These are phyloP conservation scores for Mormoops blainvillei DNA, from an alignment of 2,113 vertebrate species.

Conservation along the genomic window DNA sequence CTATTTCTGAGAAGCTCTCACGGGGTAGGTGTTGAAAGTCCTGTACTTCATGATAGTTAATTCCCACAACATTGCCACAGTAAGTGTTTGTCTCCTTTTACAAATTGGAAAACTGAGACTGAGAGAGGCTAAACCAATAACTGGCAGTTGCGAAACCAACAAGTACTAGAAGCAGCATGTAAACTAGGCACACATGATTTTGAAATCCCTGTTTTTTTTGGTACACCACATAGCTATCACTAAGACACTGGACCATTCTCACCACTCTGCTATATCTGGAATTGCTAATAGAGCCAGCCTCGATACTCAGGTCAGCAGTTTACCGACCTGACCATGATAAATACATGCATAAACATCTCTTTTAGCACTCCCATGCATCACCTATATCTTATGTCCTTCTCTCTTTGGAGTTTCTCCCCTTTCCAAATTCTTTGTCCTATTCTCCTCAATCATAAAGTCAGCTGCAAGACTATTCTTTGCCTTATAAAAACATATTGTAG, in stretches of 20 bases:
- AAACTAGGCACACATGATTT: not conserved
- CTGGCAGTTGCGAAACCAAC: not conserved
- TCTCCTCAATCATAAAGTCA: not conserved
- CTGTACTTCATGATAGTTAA: not conserved
- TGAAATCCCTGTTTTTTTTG: not conserved
- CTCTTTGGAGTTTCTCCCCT: not conserved
- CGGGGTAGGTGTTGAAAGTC: not conserved
- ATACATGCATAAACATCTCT: not conserved
- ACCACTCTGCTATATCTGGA: not conserved
- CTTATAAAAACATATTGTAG: not conserved
- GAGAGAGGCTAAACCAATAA: not conserved
- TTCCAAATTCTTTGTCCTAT: not conserved
- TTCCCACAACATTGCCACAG: not conserved
- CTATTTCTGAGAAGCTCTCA: not conserved
- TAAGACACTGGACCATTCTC: fast-evolving
- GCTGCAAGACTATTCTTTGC: not conserved
- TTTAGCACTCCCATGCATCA: not conserved
- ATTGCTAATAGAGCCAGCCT: not conserved
- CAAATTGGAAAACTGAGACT: not conserved
- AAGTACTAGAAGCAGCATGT: not conserved
- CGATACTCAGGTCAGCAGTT: too few species aligned
- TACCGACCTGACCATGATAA: not conserved
- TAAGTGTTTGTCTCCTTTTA: not conserved
- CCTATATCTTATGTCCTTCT: not conserved
- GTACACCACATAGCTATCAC: not conserved